A percentile compares a stretch with the other conserved stretches of the same genome.
These are phyloP conservation scores for Cheilosia urbana DNA, from an alignment of 2,888 invertebrate genomes.

Conservation along the genomic window DNA sequence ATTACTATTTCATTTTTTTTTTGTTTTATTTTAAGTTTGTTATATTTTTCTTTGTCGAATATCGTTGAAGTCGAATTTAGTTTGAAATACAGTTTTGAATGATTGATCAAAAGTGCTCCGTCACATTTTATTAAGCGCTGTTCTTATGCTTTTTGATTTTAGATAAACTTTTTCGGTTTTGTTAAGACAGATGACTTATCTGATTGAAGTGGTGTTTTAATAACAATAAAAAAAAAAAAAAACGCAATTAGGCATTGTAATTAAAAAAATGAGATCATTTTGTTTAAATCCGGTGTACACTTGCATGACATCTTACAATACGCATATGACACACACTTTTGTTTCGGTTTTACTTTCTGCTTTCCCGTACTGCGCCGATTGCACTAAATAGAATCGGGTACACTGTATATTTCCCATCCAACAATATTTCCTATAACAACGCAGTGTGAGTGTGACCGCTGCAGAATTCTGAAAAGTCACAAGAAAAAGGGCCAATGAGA, in stretches of 20 bases:
- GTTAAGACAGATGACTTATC: conserved; percentile 17
- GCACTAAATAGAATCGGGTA: too few relatives aligned
- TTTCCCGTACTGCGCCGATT: too few relatives aligned
- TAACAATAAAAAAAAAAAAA: conserved; percentile 25
- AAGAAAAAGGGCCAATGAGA: too few relatives aligned
- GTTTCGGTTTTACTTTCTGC: neutral
- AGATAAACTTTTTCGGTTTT: conserved; percentile 39
- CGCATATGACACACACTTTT: conserved; percentile 13
- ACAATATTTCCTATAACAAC: too few relatives aligned
- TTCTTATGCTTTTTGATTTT: conserved; percentile 60
- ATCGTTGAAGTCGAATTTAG: conserved; percentile 41
- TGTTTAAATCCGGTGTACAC: conserved; percentile 4
- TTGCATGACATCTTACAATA: conserved; percentile 53
- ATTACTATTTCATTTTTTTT: conserved; percentile 19
- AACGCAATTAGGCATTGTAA: conserved; percentile 11
- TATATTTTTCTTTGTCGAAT: conserved; percentile 10
- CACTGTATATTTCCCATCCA: too few relatives aligned
- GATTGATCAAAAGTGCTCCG: conserved; percentile 56
- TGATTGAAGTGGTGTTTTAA: conserved; percentile 24
- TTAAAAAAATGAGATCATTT: neutral
- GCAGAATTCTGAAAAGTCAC: too few relatives aligned
- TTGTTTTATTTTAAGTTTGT: conserved; percentile 2
- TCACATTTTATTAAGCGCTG: conserved; percentile 62
- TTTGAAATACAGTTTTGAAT: conserved; percentile 59
- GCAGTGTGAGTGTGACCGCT: too few relatives aligned